Evolutionary conservation across 2,888 invertebrate species (phyloP), one percentile per base, ranked within the genome.

Genomic region (Dorcus parallelipipedus): DNA sequence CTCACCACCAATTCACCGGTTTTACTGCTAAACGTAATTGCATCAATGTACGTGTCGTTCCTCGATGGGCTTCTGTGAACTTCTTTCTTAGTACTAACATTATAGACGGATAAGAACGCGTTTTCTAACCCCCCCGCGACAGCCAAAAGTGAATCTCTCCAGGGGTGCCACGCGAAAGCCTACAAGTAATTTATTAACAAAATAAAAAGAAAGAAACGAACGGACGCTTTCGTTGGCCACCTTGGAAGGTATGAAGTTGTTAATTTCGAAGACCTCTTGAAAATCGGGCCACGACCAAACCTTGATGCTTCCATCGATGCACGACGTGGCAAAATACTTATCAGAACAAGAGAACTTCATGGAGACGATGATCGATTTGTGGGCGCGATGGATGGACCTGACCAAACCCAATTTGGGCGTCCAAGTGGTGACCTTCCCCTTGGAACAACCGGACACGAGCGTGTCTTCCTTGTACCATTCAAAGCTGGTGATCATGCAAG

Each of bases 121-220:
- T 54, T 33, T 3, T 9, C 38, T 10, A 10, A 20, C 38, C n/a
- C 49, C 64, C 73, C 67, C 62, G 77, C 79, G 67, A 79, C 70
- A 0, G 73, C 76, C 52, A 80, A 67, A 60, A 79, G 73, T 2
- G 73, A 72, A 20, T 74, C 76, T 17, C 74, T 75, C 80, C 80
- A 80, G 1, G 80, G 80, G 70, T 80, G 80, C 80, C 80, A 80
- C 51, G 78, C 78, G 17, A 79, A 73, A 26, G 72, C 64, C 69
- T 68, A 45, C 40, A 59, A 50, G 42, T 55, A 48, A 45, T 33
- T 45, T 17, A 10, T 10, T 10, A 33, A 33, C 26, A 3, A 7
- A 33, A 33, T 4, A 7, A 33, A 20, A 33, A 33, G 6, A 7
- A 33, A 20, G 3, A 20, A 20, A 14, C 26, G 5, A 26, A 5